These are phyloP conservation scores for Tamias sibiricus DNA, from an alignment of 2,113 vertebrate species.

Conservation along the genomic window DNA sequence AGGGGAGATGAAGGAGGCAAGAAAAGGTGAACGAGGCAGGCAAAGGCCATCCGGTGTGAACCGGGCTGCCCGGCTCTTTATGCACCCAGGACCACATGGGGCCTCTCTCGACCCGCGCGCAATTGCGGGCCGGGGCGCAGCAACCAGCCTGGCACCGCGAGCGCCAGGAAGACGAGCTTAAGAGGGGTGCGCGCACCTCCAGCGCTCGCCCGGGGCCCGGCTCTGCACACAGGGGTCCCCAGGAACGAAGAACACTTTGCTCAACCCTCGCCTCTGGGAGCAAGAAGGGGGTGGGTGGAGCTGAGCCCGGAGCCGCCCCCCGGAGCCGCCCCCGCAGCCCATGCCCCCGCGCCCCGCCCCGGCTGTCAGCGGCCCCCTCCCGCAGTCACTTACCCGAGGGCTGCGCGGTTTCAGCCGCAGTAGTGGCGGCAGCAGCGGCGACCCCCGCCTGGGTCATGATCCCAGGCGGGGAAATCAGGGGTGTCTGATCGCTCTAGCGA, in stretches of 20 bases:
- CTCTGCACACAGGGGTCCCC: conserved; percentile 7
- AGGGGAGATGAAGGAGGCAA: neutral
- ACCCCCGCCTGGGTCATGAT: conserved; percentile 85
- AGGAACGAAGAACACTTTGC: neutral
- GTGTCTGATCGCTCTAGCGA: conserved; percentile 36
- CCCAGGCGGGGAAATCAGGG: conserved; percentile 71
- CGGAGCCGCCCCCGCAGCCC: conserved; percentile 73
- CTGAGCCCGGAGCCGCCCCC: conserved; percentile 74
- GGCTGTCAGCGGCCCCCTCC: conserved; percentile 68
- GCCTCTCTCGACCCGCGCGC: neutral
- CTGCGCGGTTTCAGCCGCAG: conserved; percentile 70
- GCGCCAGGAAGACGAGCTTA: neutral
- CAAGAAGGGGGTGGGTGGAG: conserved; percentile 76
- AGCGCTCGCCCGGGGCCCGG: neutral
- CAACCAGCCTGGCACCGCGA: conserved; percentile 28
- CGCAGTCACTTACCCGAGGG: conserved; percentile 77
- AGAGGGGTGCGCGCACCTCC: neutral
- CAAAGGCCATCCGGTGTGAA: conserved; percentile 11
- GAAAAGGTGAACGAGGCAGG: conserved; percentile 8
- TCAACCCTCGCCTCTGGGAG: neutral
- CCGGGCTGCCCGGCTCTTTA: conserved; percentile 47
- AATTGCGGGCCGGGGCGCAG: neutral
- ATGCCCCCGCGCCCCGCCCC: conserved; percentile 64
- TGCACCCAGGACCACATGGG: conserved; percentile 37
- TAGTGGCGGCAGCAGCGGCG: conserved; percentile 63